phyloP scores from a whole-genome alignment of 2,888 invertebrate species.

The Leptinotarsa peninsularis region DNA sequence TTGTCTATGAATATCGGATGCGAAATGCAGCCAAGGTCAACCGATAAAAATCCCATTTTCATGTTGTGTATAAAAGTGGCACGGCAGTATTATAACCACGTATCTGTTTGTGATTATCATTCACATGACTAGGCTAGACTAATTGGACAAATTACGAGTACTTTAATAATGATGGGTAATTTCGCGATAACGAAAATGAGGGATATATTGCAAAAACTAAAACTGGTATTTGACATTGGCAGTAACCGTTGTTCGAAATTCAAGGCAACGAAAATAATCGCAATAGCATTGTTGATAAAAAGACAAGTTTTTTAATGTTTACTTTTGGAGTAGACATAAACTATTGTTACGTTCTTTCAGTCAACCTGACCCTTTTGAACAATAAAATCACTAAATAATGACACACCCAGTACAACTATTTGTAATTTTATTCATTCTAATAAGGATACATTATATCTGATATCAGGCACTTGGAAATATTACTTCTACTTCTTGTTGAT shows the following conservation, averaged over 20 bases:
- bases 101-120: conserved; percentile 1
- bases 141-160: conserved; percentile 8
- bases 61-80: not conserved
- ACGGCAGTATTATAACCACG: not conserved
- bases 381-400: no score
- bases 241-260: not conserved
- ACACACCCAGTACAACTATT: no score
- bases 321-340: no score
- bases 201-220: conserved; percentile 11
- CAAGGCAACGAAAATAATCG: not conserved
- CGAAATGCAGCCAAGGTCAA: conserved; percentile 20
- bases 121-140: conserved; percentile 20
- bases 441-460: no score
- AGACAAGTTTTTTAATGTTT: no score
- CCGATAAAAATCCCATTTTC: conserved; percentile 10
- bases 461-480: no score
- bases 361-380: no score
- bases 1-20: conserved; percentile 29
- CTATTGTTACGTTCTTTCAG: no score
- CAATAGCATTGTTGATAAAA: no score
- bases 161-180: conserved; percentile 3
- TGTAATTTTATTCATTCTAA: no score
- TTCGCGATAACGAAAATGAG: conserved; percentile 4
- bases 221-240: conserved; percentile 3
- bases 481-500: no score